Conservation (phyloP, 2,113 vertebrate genomes). For the Ranitomeya imitator region DNA sequence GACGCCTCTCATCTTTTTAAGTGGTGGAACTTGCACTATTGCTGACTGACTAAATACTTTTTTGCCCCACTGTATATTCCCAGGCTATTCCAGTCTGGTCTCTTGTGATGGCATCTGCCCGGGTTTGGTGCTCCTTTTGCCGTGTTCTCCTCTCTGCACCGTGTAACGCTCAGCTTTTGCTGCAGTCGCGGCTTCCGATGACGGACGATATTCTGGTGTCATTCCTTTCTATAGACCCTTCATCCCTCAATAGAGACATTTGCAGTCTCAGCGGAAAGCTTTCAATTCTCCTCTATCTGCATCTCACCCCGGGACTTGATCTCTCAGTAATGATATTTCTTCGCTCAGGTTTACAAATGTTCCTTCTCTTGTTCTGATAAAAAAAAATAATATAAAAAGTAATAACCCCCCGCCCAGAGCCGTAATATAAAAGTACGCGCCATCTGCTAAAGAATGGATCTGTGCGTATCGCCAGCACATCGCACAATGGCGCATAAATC, state of each 20-base stretch:
- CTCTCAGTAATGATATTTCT: slow-evolving; percentile 31
- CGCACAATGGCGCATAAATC: slow-evolving; percentile 1
- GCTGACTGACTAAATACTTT: too few species aligned
- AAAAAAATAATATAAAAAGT: slow-evolving; percentile 11
- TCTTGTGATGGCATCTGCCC: background rate
- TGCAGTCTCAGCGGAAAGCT: background rate
- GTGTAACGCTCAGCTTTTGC: background rate
- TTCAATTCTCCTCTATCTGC: slow-evolving; percentile 40
- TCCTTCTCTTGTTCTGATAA: slow-evolving; percentile 8
- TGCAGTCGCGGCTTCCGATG: background rate
- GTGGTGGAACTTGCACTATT: too few species aligned
- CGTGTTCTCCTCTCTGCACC: background rate
- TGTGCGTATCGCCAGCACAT: background rate
- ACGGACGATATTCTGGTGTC: background rate
- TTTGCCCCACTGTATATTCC: background rate
- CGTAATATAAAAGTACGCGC: background rate
- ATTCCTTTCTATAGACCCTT: background rate
- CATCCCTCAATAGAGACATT: background rate
- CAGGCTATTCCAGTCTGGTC: background rate
- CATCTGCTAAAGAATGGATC: slow-evolving; percentile 19
- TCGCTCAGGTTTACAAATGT: slow-evolving; percentile 41
- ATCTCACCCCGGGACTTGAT: background rate
- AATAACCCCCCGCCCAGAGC: background rate
- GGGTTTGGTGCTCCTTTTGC: background rate
- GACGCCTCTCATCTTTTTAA: too few species aligned